Evolutionary conservation across 2,113 vertebrate species (phyloP).

Genomic region (Beaufortia kweichowensis): DNA sequence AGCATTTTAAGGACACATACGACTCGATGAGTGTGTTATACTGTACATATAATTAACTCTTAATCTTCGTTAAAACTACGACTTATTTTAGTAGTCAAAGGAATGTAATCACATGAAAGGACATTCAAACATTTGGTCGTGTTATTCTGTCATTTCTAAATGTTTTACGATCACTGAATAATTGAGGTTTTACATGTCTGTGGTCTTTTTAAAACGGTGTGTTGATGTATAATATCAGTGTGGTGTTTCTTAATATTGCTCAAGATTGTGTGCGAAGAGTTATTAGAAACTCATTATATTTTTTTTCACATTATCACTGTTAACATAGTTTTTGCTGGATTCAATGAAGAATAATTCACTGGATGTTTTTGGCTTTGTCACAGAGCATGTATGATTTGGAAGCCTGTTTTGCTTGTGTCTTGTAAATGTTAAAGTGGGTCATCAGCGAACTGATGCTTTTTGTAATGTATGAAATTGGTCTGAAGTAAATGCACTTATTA

Average conservation of each 20-base stretch:
- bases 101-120: background rate
- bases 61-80: background rate
- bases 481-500: conserved; percentile 29
- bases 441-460: conserved; percentile 16
- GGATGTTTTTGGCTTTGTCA: conserved; percentile 46
- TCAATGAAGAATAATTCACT: conserved; percentile 59
- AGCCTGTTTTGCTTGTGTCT: conserved; percentile 52
- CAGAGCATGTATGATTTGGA: conserved; percentile 61
- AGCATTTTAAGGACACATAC: background rate
- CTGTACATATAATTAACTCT: background rate
- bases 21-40: background rate
- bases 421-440: conserved; percentile 24
- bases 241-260: background rate
- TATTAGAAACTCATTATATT: background rate
- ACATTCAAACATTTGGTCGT: background rate
- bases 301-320: background rate
- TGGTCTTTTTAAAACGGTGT: background rate
- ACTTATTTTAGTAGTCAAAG: background rate
- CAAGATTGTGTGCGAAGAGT: background rate
- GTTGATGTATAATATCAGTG: background rate
- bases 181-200: conserved; percentile 7
- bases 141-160: background rate
- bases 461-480: conserved; percentile 34
- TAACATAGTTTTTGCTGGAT: background rate
- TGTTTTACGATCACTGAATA: background rate